These are phyloP conservation scores for Bergia puertoricense DNA, from an alignment of 92 coral and sea anemone species.

Conservation along the genomic window DNA sequence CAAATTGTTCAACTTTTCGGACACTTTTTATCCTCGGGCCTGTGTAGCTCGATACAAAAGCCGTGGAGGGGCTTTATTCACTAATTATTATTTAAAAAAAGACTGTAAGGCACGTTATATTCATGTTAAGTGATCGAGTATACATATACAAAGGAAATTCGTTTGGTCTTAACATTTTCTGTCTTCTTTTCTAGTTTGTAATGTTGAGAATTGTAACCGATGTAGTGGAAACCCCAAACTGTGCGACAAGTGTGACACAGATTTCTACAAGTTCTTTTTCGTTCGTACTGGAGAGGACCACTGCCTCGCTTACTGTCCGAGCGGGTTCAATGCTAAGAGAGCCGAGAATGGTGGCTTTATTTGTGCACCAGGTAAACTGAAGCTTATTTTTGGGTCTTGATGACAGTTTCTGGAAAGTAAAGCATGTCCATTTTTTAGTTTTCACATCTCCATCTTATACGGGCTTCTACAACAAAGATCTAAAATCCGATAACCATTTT, in stretches of 20 bases:
- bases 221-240: conserved; percentile 25
- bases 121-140: not conserved
- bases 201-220: conserved; percentile 33
- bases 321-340: conserved; percentile 21
- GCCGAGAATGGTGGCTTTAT: conserved; percentile 35
- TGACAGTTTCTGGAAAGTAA: no score
- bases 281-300: conserved; percentile 19
- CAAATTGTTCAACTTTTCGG: no score
- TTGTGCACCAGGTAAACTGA: conserved; percentile 20
- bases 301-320: conserved; percentile 32
- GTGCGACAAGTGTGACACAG: conserved; percentile 30
- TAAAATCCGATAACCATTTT: no score
- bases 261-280: conserved; percentile 36
- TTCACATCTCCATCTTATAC: no score
- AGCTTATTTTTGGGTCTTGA: no score
- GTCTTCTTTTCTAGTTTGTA: not conserved
- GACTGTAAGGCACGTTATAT: not conserved
- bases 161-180: not conserved
- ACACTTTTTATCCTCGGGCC: no score
- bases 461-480: no score
- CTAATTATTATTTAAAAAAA: not conserved
- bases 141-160: not conserved
- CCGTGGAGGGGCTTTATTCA: no score
- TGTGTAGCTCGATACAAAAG: no score
- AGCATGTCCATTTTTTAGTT: no score